A percentile compares a stretch with the other conserved stretches of the same genome.
These are phyloP conservation scores for Pogonognathellus flavescens DNA, from an alignment of 1,140 invertebrate genomes.

Conservation along the genomic window DNA sequence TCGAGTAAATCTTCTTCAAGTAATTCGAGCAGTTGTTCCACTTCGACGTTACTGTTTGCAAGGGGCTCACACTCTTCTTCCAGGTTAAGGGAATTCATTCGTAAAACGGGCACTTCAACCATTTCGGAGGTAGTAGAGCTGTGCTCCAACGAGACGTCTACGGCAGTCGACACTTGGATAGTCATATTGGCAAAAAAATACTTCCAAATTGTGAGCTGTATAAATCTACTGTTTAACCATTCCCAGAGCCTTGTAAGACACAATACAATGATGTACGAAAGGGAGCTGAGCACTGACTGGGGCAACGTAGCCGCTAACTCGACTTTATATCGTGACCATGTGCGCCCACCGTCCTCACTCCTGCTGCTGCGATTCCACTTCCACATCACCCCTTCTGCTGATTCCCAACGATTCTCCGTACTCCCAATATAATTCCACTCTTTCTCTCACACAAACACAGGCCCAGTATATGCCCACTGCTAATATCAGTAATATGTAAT, in stretches of 20 bases:
- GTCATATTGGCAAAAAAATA: constrained; percentile 59
- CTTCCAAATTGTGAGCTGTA: constrained; percentile 49
- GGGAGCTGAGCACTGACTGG: constrained; percentile 55
- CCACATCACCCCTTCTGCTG: constrained; percentile 42
- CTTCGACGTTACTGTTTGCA: constrained; percentile 20
- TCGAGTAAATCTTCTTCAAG: constrained; percentile 34
- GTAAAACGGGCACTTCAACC: constrained; percentile 45
- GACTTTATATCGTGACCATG: constrained; percentile 54
- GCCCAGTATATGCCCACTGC: background rate
- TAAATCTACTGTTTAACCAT: constrained; percentile 17
- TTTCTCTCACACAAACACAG: too few relatives aligned
- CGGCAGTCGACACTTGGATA: constrained; percentile 54
- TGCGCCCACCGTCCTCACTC: constrained; percentile 33
- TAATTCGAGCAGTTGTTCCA: constrained; percentile 14
- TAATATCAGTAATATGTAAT: background rate
- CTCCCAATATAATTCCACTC: background rate
- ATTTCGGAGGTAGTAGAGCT: background rate
- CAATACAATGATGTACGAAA: constrained; percentile 53
- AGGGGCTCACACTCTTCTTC: constrained; percentile 40
- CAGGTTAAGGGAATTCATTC: constrained; percentile 51
- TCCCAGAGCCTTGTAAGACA: constrained; percentile 51
- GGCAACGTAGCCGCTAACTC: constrained; percentile 27
- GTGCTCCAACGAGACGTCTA: constrained; percentile 18
- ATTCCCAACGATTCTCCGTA: background rate
- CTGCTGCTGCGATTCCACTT: constrained; percentile 25